These are phyloP conservation scores for Entomobrya proxima DNA, from an alignment of 2,888 invertebrate genomes.

Conservation along the genomic window DNA sequence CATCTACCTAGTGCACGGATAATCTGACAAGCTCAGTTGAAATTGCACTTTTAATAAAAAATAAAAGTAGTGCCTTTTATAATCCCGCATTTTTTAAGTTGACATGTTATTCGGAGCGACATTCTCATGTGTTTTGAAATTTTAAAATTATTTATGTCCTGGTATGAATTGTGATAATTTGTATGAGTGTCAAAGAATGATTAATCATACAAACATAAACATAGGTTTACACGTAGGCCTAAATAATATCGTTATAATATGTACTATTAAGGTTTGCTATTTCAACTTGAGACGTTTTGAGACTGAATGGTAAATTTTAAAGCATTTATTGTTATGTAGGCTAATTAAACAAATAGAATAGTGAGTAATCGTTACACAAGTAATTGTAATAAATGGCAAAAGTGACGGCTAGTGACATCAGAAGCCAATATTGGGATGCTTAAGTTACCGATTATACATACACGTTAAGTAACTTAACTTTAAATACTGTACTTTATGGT, in stretches of 20 bases:
- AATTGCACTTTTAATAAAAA: background rate
- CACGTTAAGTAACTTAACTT: background rate
- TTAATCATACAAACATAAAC: constrained; percentile 28
- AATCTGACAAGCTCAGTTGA: background rate
- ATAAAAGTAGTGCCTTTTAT: constrained; percentile 8
- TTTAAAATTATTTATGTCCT: constrained; percentile 32
- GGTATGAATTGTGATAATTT: constrained; percentile 57
- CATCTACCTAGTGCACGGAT: background rate
- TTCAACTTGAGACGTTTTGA: constrained; percentile 61
- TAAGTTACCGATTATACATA: constrained; percentile 27
- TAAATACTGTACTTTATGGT: constrained; percentile 26
- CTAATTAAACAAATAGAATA: background rate
- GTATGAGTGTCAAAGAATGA: constrained; percentile 47
- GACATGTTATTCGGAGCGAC: background rate
- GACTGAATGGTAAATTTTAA: constrained; percentile 66
- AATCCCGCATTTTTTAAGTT: constrained; percentile 4
- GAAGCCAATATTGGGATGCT: no score
- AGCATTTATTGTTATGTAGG: constrained; percentile 29
- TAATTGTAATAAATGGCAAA: no score
- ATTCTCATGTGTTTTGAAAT: constrained; percentile 7
- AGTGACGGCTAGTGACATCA: no score
- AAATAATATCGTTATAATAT: background rate
- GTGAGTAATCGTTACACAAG: background rate
- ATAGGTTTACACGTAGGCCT: background rate
- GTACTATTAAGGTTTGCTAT: constrained; percentile 35